phyloP scores from a whole-genome alignment of 1,140 invertebrate species.

The Aphaenogaster ashmeadi region DNA sequence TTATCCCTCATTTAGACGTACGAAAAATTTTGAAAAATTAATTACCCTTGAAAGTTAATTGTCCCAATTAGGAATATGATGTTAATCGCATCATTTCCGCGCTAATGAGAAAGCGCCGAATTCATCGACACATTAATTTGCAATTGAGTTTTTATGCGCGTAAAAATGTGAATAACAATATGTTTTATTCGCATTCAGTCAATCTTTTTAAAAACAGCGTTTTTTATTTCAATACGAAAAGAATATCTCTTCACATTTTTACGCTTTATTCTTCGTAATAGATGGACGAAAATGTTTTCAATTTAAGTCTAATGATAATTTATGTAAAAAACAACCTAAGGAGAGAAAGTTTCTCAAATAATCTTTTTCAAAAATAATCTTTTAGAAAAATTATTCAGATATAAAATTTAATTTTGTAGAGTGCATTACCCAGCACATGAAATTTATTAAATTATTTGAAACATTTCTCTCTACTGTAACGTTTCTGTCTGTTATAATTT shows the following conservation, averaged over 20 bases:
- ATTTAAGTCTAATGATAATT: background rate
- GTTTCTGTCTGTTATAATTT: background rate
- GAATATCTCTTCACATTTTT: background rate
- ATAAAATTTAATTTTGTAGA: background rate
- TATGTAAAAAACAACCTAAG: background rate
- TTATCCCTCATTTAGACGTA: background rate
- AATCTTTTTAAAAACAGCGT: background rate
- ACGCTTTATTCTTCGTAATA: background rate
- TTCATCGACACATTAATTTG: background rate
- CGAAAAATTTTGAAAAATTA: background rate
- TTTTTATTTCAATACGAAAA: background rate
- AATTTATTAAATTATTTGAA: background rate
- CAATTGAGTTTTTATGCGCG: background rate
- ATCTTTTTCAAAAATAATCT: background rate
- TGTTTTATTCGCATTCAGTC: background rate
- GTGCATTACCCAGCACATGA: background rate
- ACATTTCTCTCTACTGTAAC: background rate
- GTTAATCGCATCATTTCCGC: background rate
- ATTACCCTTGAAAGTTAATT: conserved; percentile 4
- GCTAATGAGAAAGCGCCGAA: background rate
- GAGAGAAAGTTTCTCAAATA: background rate
- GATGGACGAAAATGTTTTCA: background rate
- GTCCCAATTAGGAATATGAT: background rate
- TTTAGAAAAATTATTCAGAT: background rate
- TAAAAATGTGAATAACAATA: background rate